Evolutionary conservation across 2,797 vertebrate genomes (phyloP), one percentile per base, ranked within the genome.

Genomic region (Pseudotriccus pelzelni): DNA sequence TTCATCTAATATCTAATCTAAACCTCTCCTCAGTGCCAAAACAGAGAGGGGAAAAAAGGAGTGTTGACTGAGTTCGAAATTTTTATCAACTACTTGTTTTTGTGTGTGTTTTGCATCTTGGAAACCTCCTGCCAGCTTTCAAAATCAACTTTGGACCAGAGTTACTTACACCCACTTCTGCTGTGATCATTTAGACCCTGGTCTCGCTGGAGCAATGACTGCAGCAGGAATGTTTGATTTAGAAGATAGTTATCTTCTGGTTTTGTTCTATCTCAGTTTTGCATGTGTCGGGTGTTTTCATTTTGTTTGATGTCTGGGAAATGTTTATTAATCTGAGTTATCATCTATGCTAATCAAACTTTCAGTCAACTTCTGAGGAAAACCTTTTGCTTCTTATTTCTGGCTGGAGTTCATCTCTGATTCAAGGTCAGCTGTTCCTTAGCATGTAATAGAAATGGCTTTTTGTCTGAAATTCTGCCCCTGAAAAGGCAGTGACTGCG

Each of bases 341-440:
- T 39, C 50, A 79, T 85, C 64, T 72, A 55, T 93, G 69, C 66
- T 94, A 89, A 81, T 62, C 43, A 93, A 93, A 95, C 44, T 90
- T 89, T 25, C 47, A 56, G 39, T 76, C 34, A 81, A 49, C 62
- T 76, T 68, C 58, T 75, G 37, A 92, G 56, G 32, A 72, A 87
- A 87, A 30, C 2, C 3, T 59, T 93, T 84, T 85, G 34, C 32
- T 81, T 93, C 63, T 90, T 47, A n/a, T 79, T 84, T 84, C 66
- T 84, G 55, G 7, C 53, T 89, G n/a, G 19, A 36, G 17, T 85
- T 85, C 25, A 53, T 87, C 53, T 88, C 55, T 49, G 32, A 63
- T 83, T 85, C 62, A 84, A 84, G 64, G 43, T 66, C 37, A 62
- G 9, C 36, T 83, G 4, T 81, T 91, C 53, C 44, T 66, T 69